phyloP scores from a whole-genome alignment of 2,113 vertebrate genomes.

The Apteryx owenii region DNA sequence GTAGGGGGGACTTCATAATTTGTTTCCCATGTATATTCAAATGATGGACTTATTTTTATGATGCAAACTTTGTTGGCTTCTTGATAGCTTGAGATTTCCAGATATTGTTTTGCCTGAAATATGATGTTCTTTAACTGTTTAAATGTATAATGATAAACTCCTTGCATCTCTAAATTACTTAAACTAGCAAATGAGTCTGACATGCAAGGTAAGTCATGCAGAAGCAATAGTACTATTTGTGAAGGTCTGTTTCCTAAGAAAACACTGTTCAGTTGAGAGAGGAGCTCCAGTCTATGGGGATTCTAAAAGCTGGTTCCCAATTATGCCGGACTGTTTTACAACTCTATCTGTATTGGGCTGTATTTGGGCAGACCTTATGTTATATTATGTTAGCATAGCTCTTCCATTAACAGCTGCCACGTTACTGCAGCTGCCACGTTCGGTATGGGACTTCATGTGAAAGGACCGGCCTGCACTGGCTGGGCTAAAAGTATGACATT shows the following conservation, averaged over 20 bases:
- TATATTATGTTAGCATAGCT: neutral
- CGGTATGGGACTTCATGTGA: neutral
- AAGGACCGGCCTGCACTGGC: neutral
- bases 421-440: neutral
- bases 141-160: slow-evolving; percentile 19
- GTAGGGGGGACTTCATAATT: slow-evolving; percentile 13
- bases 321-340: neutral
- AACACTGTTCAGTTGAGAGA: neutral
- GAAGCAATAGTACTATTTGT: slow-evolving; percentile 38
- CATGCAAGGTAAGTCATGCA: slow-evolving; percentile 67
- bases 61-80: slow-evolving; percentile 4
- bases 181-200: neutral
- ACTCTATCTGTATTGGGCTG: neutral
- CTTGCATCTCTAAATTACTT: neutral
- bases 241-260: slow-evolving; percentile 30
- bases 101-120: neutral
- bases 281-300: neutral
- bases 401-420: neutral
- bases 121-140: slow-evolving; percentile 17
- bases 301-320: neutral
- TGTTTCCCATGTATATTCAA: slow-evolving; percentile 11
- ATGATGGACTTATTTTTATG: slow-evolving; percentile 2
- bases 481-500: neutral
- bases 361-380: neutral
- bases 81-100: neutral